These are phyloP conservation scores for Brachionus asplanchnoidis DNA, from an alignment of 1,140 invertebrate genomes.

Conservation along the genomic window DNA sequence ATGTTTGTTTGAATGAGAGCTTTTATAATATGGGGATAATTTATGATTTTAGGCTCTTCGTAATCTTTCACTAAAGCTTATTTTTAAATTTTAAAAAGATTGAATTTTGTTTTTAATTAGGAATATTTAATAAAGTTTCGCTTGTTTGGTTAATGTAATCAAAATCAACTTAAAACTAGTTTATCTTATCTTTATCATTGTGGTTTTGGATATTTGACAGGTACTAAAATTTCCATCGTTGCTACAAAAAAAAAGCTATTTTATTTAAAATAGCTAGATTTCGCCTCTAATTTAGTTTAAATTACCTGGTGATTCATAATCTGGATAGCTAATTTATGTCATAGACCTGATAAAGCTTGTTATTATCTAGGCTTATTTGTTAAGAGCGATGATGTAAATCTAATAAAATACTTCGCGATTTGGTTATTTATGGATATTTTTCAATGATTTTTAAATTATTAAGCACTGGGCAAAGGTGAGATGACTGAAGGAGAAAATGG, in stretches of 20 bases:
- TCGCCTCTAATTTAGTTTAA: background rate
- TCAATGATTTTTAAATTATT: no score
- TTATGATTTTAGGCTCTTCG: constrained; percentile 1
- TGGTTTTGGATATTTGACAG: background rate
- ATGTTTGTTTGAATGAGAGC: background rate
- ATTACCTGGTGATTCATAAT: background rate
- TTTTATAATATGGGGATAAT: background rate
- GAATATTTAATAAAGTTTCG: background rate
- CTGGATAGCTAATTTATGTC: background rate
- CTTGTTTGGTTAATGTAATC: constrained; percentile 17
- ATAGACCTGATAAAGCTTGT: background rate
- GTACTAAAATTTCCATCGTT: background rate
- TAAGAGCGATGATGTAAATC: background rate
- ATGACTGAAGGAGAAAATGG: no score
- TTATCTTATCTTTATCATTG: background rate
- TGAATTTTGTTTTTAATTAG: constrained; percentile 33
- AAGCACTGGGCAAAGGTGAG: no score
- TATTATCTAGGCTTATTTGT: background rate
- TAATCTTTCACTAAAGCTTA: background rate
- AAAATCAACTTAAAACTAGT: constrained; percentile 11
- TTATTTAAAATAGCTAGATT: background rate
- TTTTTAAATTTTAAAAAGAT: constrained; percentile 20
- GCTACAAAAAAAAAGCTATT: background rate
- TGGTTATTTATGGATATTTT: background rate
- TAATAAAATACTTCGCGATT: background rate